Evolutionary conservation across 2,888 invertebrate genomes (phyloP).

Genomic region (Drosophila neotestacea): DNA sequence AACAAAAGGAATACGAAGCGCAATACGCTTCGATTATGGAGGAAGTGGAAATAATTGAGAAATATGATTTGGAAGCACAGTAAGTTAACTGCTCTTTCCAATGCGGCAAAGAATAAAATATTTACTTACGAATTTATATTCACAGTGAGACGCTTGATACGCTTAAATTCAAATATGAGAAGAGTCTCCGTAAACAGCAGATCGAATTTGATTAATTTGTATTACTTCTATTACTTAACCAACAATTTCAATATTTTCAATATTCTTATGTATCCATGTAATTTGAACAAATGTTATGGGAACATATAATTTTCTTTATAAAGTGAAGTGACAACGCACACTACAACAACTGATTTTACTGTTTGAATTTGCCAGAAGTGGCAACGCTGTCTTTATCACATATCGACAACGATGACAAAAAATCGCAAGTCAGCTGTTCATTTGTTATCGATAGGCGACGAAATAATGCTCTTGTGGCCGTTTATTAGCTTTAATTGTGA

Average conservation of each 20-base stretch:
- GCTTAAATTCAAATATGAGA: conserved; percentile 1
- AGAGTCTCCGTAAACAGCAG: not conserved
- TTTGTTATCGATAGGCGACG: conserved; percentile 5
- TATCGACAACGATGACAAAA: not conserved
- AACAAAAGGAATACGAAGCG: not conserved
- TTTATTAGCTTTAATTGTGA: conserved; percentile 43
- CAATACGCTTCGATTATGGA: conserved; percentile 11
- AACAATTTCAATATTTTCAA: conserved; percentile 3
- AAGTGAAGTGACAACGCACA: not conserved
- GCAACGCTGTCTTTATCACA: not conserved
- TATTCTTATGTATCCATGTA: not conserved
- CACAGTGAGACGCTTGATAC: conserved; percentile 15
- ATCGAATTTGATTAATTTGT: conserved; percentile 5
- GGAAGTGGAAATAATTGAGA: conserved; percentile 7
- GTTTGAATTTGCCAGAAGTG: not conserved
- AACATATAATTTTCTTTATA: not conserved
- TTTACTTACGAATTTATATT: conserved; percentile 1
- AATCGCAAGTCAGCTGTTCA: conserved; percentile 27
- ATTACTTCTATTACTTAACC: not conserved
- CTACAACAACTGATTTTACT: too few species aligned
- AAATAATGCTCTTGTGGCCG: conserved; percentile 15
- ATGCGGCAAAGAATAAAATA: too few species aligned
- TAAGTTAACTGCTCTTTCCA: conserved; percentile 9
- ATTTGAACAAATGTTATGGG: not conserved
- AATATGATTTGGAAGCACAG: conserved; percentile 17